A percentile compares a stretch with the other conserved stretches of the same genome.
phyloP scores from a whole-genome alignment of 2,888 invertebrate genomes.

The Parochlus steinenii region DNA sequence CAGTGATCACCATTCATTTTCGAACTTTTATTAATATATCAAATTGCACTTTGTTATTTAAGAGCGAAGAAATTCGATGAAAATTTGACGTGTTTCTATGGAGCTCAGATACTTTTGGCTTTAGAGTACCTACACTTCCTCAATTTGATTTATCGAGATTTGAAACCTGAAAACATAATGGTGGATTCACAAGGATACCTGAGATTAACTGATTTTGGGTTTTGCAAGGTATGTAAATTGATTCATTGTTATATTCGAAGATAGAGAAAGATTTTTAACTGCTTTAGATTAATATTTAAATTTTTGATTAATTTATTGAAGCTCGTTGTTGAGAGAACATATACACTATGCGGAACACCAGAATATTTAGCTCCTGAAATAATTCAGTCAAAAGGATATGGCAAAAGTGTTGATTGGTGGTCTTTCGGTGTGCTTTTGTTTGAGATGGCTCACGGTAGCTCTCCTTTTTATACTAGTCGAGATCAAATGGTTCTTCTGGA shows the following conservation, averaged over 20 bases:
- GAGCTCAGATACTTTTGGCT: conserved; percentile 67
- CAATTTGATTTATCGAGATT: conserved; percentile 66
- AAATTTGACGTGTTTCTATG: conserved; percentile 63
- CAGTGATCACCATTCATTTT: no score
- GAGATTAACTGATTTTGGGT: conserved; percentile 78
- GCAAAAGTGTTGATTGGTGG: conserved; percentile 94
- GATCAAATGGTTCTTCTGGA: conserved; percentile 91
- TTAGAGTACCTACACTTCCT: conserved; percentile 77
- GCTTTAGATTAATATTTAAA: no score
- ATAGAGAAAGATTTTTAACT: no score
- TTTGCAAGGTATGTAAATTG: no score
- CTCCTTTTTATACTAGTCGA: conserved; percentile 72
- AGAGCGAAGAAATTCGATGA: conserved; percentile 40
- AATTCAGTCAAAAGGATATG: conserved; percentile 82
- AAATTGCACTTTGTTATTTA: no score
- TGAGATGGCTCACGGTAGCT: conserved; percentile 84
- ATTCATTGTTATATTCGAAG: no score
- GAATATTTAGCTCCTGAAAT: conserved; percentile 93
- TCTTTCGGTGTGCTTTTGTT: conserved; percentile 74
- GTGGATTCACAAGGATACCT: conserved; percentile 55
- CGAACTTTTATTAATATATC: no score
- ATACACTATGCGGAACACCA: conserved; percentile 91
- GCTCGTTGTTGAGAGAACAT: conserved; percentile 54
- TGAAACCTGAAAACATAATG: conserved; percentile 75
- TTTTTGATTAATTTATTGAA: no score